phyloP scores from a whole-genome alignment of 2,888 invertebrate species.

The Anthophora plumipes region DNA sequence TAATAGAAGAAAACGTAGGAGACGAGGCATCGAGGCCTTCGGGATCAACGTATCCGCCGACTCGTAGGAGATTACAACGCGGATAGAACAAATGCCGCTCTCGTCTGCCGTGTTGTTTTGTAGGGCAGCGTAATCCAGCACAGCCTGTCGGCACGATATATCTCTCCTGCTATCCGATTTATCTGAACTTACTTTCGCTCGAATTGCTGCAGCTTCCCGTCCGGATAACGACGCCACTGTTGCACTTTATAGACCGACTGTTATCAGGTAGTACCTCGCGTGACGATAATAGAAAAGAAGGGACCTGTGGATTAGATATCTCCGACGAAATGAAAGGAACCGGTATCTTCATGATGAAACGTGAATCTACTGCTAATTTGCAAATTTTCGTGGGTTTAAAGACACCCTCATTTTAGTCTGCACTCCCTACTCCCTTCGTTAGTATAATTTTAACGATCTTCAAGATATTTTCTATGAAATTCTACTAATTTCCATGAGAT shows the following conservation, averaged over 20 bases:
- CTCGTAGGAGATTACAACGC: slow-evolving; percentile 34
- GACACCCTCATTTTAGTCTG: no score
- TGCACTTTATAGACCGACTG: slow-evolving; percentile 10
- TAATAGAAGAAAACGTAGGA: background rate
- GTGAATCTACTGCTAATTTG: background rate
- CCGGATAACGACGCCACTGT: slow-evolving; percentile 10
- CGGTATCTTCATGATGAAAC: no score
- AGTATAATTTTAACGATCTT: no score
- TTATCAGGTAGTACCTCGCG: background rate
- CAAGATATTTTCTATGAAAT: no score
- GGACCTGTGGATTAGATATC: background rate
- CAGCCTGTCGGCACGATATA: slow-evolving; percentile 33
- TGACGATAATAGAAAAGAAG: slow-evolving; percentile 9
- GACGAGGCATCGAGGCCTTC: background rate
- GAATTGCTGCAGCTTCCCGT: slow-evolving; percentile 38
- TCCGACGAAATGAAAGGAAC: no score
- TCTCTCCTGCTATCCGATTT: slow-evolving; percentile 64
- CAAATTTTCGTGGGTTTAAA: background rate
- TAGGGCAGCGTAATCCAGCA: slow-evolving; percentile 23
- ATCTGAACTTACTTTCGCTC: slow-evolving; percentile 61
- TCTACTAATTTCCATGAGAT: no score
- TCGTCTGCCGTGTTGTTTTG: slow-evolving; percentile 16
- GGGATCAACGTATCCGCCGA: slow-evolving; percentile 16
- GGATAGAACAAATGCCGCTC: slow-evolving; percentile 27
- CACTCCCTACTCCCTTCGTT: no score